Evolutionary conservation across 2,888 invertebrate genomes (phyloP).

Genomic region (Ophion ventricosus): DNA sequence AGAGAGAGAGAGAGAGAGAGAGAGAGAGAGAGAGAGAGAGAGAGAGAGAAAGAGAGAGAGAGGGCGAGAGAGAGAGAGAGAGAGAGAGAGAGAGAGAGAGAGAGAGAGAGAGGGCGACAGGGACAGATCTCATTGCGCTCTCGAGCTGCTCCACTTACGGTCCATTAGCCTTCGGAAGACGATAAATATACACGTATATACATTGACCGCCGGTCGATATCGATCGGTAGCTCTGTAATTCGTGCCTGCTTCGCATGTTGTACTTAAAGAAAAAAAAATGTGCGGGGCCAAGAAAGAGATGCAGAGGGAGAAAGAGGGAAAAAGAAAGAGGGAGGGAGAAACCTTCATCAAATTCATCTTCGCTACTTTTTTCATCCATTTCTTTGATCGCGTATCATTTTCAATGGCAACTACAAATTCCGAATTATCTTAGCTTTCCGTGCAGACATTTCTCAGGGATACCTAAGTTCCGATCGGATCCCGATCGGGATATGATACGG

Average conservation of each 20-base stretch:
- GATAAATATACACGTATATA: slow-evolving; percentile 56
- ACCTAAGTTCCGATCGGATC: no score
- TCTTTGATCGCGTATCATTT: slow-evolving; percentile 18
- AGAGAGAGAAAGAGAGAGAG: slow-evolving; percentile 37
- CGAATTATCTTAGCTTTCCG: slow-evolving; percentile 3
- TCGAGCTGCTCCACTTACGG: slow-evolving; percentile 63
- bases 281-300: neutral
- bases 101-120: slow-evolving; percentile 21
- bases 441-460: no score
- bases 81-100: slow-evolving; percentile 27
- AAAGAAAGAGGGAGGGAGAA: slow-evolving; percentile 6
- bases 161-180: slow-evolving; percentile 64
- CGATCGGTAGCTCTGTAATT: slow-evolving; percentile 46
- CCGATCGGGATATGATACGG: no score
- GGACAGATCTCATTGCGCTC: slow-evolving; percentile 42
- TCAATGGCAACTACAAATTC: slow-evolving; percentile 15
- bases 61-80: slow-evolving; percentile 9
- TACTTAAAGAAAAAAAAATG: slow-evolving; percentile 32
- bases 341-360: slow-evolving; percentile 13
- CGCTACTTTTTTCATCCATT: neutral
- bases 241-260: slow-evolving; percentile 30
- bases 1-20: slow-evolving; percentile 38
- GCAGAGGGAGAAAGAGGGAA: slow-evolving; percentile 32
- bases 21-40: slow-evolving; percentile 24
- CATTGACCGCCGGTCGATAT: slow-evolving; percentile 57